Evolutionary conservation across 2,113 vertebrate genomes (phyloP), one percentile per base, ranked within the genome.

Genomic region (Notothenia coriiceps): DNA sequence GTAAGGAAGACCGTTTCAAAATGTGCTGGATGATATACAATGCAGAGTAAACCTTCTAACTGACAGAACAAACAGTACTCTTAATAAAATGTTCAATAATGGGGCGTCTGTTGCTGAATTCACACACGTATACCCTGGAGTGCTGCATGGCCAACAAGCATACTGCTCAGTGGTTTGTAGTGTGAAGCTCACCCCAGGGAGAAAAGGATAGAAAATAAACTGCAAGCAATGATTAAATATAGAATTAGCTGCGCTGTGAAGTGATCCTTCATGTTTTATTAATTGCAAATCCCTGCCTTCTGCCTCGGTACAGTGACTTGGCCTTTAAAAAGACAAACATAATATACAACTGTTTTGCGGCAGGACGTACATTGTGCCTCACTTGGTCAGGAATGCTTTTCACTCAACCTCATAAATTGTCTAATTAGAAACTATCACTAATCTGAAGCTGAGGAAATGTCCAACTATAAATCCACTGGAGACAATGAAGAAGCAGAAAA

Each of bases 71-170:
- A 70, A 66, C 59, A 7, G 35, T n/a, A 6, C 60, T 44, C 61
- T 55, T 33, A 47, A 13, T 18, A 55, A 61, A 47, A 69, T 33
- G 60, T 65, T 76, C n/a, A 57, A 62, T 40, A 46, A 74, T 68
- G 15, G 20, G 35, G 51, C 52, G 49, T 29, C 20, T 57, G 47
- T 52, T 43, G 33, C 12, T 15, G 22, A 66, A 49, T 33, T 79
- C 17, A 49, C 2, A 54, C 46, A 18, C n/a, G 44, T n/a, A n/a
- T 63, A 49, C 35, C 70, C 29, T 22, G 10, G 52, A 71, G 76
- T 70, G 65, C 17, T 43, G n/a, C 25, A 40, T 6, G 35, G n/a
- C 10, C 54, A 70, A 43, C 67, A 68, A 73, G 73, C 25, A 67
- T 12, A 18, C 55, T 10, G 74, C 54, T 67, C 40, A 67, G 49